These are phyloP conservation scores for Drosophila leontia DNA, from an alignment of 1,140 invertebrate species.

Conservation along the genomic window DNA sequence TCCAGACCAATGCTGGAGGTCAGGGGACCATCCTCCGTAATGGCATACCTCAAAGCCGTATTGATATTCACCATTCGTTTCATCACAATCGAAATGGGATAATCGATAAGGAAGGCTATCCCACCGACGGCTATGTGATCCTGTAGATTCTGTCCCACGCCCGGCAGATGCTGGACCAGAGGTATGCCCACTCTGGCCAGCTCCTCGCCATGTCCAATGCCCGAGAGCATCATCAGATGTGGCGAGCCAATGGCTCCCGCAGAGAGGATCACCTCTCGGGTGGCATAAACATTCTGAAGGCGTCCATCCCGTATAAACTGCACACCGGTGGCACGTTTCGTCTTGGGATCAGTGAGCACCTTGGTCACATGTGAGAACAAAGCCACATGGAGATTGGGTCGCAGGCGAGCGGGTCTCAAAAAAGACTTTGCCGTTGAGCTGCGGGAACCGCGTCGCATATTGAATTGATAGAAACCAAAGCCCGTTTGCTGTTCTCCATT, in stretches of 20 bases:
- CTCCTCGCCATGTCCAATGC: constrained; percentile 91
- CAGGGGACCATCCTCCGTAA: constrained; percentile 92
- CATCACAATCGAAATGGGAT: constrained; percentile 91
- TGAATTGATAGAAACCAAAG: constrained; percentile 92
- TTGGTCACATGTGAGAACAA: constrained; percentile 91
- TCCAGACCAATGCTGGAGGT: constrained; percentile 93
- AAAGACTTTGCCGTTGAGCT: constrained; percentile 93
- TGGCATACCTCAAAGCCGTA: constrained; percentile 90
- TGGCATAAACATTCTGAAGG: constrained; percentile 89
- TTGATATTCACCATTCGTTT: constrained; percentile 91
- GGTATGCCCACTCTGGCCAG: constrained; percentile 88
- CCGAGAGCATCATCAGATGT: constrained; percentile 94
- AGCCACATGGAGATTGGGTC: constrained; percentile 91
- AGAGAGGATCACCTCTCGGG: constrained; percentile 91
- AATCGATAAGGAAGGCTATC: constrained; percentile 92
- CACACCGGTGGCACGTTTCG: constrained; percentile 90
- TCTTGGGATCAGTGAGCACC: constrained; percentile 90
- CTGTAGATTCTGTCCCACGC: constrained; percentile 93
- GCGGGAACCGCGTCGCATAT: constrained; percentile 91
- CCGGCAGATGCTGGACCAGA: constrained; percentile 90
- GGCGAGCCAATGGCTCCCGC: constrained; percentile 92
- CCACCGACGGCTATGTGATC: constrained; percentile 93
- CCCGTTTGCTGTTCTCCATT: constrained; percentile 93
- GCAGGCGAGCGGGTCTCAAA: constrained; percentile 89
- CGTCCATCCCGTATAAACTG: constrained; percentile 90